A percentile compares a stretch with the other conserved stretches of the same genome.
phyloP scores from a whole-genome alignment of 1,140 invertebrate genomes.

The Aradophagus sp. region DNA sequence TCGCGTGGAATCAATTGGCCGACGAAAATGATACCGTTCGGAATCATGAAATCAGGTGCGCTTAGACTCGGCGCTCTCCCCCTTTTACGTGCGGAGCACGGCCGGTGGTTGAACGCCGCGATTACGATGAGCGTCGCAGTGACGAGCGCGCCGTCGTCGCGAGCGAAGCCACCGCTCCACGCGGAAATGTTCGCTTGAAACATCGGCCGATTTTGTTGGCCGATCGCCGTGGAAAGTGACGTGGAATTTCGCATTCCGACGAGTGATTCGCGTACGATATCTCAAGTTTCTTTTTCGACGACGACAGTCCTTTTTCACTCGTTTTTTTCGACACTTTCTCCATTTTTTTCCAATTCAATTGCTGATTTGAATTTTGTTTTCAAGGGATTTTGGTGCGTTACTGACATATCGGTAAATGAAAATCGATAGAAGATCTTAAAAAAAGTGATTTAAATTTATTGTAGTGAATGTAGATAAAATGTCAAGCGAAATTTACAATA shows the following conservation, averaged over 20 bases:
- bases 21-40: conserved; percentile 2
- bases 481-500: too few relatives aligned
- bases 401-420: too few relatives aligned
- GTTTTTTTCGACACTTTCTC: neutral
- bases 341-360: neutral
- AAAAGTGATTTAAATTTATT: too few relatives aligned
- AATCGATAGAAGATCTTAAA: too few relatives aligned
- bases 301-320: conserved; percentile 9
- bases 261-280: neutral
- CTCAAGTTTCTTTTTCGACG: neutral
- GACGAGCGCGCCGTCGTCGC: conserved; percentile 42
- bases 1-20: neutral
- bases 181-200: conserved; percentile 21
- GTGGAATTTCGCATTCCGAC: conserved; percentile 1
- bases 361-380: neutral
- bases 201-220: conserved; percentile 16
- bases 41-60: neutral
- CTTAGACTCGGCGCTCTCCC: conserved; percentile 12
- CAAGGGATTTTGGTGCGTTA: too few relatives aligned
- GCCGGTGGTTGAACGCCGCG: conserved; percentile 53
- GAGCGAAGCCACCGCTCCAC: conserved; percentile 11
- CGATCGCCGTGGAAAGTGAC: conserved; percentile 16
- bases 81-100: conserved; percentile 25
- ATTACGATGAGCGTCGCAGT: conserved; percentile 44
- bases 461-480: too few relatives aligned